Evolutionary conservation across 37 sponge, comb jelly and placozoan species (phyloP).

Genomic region (Hormiphora californensis): DNA sequence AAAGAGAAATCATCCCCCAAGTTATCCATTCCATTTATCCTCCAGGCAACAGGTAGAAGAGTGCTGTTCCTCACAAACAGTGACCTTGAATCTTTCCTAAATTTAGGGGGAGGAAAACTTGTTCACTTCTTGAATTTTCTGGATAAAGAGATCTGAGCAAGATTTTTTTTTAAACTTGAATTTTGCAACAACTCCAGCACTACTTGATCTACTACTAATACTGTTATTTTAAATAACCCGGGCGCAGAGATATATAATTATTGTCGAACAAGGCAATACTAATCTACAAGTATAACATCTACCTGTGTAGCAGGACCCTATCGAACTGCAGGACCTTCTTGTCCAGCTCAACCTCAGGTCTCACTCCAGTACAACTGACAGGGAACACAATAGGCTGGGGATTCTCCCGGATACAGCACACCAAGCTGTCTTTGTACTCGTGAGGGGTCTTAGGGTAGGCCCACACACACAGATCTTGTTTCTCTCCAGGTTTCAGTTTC

Average conservation of each 20-base stretch:
- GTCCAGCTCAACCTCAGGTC: slow-evolving; percentile 84
- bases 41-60: slow-evolving; percentile 88
- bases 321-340: slow-evolving; percentile 84
- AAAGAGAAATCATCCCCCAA: slow-evolving; percentile 91
- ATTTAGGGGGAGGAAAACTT: not conserved
- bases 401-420: slow-evolving; percentile 84
- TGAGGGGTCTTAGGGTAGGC: slow-evolving; percentile 78
- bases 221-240: no score
- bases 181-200: no score
- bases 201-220: no score
- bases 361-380: slow-evolving; percentile 74
- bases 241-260: no score
- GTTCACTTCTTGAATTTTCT: no score
- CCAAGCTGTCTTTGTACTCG: slow-evolving; percentile 69
- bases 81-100: slow-evolving; percentile 74
- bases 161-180: no score
- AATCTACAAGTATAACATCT: no score
- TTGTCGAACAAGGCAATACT: no score
- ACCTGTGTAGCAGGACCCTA: slow-evolving; percentile 83
- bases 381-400: slow-evolving; percentile 79
- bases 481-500: slow-evolving; percentile 74
- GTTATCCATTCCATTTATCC: slow-evolving; percentile 75
- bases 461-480: slow-evolving; percentile 77
- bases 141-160: no score
- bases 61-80: slow-evolving; percentile 77